These are phyloP conservation scores for Phenacoccus solenopsis DNA, from an alignment of 1,140 invertebrate genomes.

Conservation along the genomic window DNA sequence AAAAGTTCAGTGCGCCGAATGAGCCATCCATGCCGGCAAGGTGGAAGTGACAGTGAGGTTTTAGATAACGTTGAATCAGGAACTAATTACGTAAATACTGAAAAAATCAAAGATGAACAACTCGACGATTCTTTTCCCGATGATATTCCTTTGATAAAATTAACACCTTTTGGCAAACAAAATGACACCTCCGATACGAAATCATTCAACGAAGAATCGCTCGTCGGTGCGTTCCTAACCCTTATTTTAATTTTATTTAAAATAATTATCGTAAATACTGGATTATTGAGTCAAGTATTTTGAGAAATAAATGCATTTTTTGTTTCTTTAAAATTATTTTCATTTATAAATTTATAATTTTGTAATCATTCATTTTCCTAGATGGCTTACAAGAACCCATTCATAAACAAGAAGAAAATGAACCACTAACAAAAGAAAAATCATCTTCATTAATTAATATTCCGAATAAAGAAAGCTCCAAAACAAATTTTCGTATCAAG, in stretches of 20 bases:
- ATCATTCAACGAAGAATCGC: not conserved
- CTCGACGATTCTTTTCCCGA: not conserved
- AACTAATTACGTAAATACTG: not conserved
- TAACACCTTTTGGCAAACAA: not conserved
- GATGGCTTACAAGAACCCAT: not conserved
- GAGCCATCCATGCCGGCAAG: not conserved
- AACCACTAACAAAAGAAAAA: not conserved
- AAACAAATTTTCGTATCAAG: conserved; percentile 9
- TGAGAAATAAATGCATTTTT: no score
- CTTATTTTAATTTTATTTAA: no score
- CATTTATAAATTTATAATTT: no score
- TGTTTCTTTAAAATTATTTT: no score
- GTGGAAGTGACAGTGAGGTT: not conserved
- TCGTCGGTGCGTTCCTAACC: no score
- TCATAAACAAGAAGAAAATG: not conserved
- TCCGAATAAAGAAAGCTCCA: not conserved
- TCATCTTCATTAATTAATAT: not conserved
- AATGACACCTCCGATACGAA: not conserved
- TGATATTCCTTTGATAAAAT: not conserved
- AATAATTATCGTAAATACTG: no score
- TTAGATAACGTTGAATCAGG: not conserved
- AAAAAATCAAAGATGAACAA: not conserved
- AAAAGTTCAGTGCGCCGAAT: not conserved
- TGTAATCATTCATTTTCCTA: not conserved
- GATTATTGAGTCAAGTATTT: no score